Evolutionary conservation across 1,140 invertebrate species (phyloP).

Genomic region (Diorhabda sublineata): DNA sequence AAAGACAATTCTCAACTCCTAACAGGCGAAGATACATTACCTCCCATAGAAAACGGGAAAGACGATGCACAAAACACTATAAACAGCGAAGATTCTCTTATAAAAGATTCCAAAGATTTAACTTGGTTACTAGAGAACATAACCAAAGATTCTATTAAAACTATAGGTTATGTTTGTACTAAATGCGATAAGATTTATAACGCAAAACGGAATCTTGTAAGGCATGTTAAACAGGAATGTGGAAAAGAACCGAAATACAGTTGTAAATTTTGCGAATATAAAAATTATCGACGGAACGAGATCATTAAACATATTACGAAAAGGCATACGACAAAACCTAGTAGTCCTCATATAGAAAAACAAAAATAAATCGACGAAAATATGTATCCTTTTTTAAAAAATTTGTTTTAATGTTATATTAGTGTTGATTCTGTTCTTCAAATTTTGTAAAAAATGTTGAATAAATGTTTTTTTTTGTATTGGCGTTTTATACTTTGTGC

Average conservation of each 20-base stretch:
- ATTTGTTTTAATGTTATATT: too few relatives aligned
- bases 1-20: constrained; percentile 22
- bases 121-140: background rate
- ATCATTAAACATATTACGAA: constrained; percentile 51
- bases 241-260: constrained; percentile 54
- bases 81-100: too few relatives aligned
- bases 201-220: constrained; percentile 50
- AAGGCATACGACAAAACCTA: constrained; percentile 42
- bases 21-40: constrained; percentile 25
- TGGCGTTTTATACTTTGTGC: too few relatives aligned
- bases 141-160: background rate
- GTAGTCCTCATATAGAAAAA: too few relatives aligned
- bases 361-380: too few relatives aligned
- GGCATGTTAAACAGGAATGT: constrained; percentile 52
- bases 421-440: too few relatives aligned
- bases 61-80: constrained; percentile 3
- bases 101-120: too few relatives aligned
- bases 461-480: too few relatives aligned
- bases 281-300: constrained; percentile 37
- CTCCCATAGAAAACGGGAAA: constrained; percentile 17
- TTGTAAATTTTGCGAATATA: constrained; percentile 45
- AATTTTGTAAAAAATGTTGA: too few relatives aligned
- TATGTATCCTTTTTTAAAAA: too few relatives aligned
- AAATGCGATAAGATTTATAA: constrained; percentile 49
- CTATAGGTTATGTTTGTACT: constrained; percentile 28